phyloP scores from a whole-genome alignment of 2,113 vertebrate genomes.

The Plectropomus leopardus region DNA sequence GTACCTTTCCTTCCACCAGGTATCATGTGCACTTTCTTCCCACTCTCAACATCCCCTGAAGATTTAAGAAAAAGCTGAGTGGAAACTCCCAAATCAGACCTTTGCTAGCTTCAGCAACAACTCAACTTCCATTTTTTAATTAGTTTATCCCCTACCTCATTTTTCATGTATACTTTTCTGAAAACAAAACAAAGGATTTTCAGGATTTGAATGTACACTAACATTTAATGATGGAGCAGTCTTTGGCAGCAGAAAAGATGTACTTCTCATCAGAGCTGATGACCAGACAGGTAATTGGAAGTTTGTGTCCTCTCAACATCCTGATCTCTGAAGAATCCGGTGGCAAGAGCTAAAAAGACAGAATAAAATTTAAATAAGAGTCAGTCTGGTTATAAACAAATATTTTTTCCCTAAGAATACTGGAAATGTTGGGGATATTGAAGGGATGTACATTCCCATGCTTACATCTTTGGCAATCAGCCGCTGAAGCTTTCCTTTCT shows the following conservation, averaged over 20 bases:
- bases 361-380: background rate
- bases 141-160: background rate
- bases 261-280: conserved; percentile 90
- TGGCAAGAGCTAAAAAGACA: conserved; percentile 84
- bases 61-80: background rate
- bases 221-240: conserved; percentile 97
- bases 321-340: conserved; percentile 88
- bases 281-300: conserved; percentile 93
- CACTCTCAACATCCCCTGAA: conserved; percentile 92
- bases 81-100: background rate
- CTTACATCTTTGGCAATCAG: conserved; percentile 92
- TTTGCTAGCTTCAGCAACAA: background rate
- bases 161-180: background rate
- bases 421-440: background rate
- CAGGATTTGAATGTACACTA: conserved; percentile 65
- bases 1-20: conserved; percentile 89
- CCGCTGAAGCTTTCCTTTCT: conserved; percentile 93
- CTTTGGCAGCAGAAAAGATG: conserved; percentile 95
- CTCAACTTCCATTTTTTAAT: background rate
- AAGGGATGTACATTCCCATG: conserved; percentile 5
- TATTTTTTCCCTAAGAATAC: no score
- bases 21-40: conserved; percentile 90
- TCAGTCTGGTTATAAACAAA: background rate
- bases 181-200: background rate
- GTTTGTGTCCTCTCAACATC: conserved; percentile 92